Percentiles rank a stretch among this genome's conserved stretches.
Conservation (phyloP, 2,797 vertebrate genomes). For the Clarias laeviceps region DNA sequence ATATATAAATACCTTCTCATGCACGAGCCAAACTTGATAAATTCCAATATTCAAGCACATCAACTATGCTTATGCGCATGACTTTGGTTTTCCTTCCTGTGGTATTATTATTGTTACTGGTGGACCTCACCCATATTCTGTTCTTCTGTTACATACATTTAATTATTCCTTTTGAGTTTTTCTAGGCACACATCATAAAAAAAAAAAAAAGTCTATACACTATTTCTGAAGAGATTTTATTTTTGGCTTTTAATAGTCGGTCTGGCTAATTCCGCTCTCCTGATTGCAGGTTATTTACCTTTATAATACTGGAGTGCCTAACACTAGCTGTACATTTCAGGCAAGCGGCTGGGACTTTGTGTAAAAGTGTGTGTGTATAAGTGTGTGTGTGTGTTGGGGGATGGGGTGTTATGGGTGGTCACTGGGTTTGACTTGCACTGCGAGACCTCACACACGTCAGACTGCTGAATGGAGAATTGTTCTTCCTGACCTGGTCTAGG, state of each 20-base stretch:
- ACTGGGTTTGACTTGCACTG: conserved; percentile 64
- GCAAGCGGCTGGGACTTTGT: conserved; percentile 54
- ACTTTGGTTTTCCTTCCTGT: background rate
- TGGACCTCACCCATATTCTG: conserved; percentile 26
- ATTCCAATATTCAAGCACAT: background rate
- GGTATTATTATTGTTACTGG: background rate
- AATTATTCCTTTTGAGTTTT: conserved; percentile 40
- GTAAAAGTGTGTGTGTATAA: conserved; percentile 40
- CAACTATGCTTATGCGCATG: background rate
- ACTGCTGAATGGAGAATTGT: conserved; percentile 63
- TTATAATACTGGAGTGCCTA: conserved; percentile 64
- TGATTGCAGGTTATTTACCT: conserved; percentile 65
- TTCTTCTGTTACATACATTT: conserved; percentile 30
- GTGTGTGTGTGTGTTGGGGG: conserved; percentile 36
- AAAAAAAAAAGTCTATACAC: conserved; percentile 30
- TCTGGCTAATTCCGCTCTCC: conserved; percentile 61
- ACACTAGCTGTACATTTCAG: conserved; percentile 61
- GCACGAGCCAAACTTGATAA: background rate
- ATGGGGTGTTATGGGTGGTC: conserved; percentile 72
- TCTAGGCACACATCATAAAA: conserved; percentile 17
- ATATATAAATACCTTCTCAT: background rate
- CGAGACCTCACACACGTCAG: conserved; percentile 68
- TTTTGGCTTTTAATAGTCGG: conserved; percentile 61
- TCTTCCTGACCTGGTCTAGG: conserved; percentile 68
- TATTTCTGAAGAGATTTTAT: conserved; percentile 46